Percentiles rank a stretch among this genome's conserved stretches.
Evolutionary conservation across 2,797 vertebrate genomes (phyloP).

Genomic region (Chrosomus eos): DNA sequence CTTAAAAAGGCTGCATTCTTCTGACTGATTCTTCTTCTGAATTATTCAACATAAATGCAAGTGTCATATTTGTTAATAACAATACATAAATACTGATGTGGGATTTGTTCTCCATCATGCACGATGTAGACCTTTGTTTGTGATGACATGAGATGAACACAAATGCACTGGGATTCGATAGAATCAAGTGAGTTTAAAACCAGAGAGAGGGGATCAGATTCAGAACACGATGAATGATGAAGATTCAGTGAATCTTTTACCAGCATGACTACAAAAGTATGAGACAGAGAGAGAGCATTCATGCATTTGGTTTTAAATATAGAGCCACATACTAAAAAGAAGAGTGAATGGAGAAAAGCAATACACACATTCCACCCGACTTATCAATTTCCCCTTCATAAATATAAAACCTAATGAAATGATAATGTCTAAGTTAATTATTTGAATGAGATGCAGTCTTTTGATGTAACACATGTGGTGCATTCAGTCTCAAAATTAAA

Average conservation of each 20-base stretch:
- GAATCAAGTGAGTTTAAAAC: background rate
- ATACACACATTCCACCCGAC: background rate
- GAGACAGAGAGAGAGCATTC: too few relatives aligned
- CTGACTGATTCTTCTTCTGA: too few relatives aligned
- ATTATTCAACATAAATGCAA: too few relatives aligned
- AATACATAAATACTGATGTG: background rate
- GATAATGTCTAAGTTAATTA: conserved; percentile 7
- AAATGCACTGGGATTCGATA: background rate
- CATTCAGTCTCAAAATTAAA: conserved; percentile 17
- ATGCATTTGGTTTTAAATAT: background rate
- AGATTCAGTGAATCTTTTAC: background rate
- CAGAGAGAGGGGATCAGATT: background rate
- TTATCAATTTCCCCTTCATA: background rate
- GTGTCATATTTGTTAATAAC: too few relatives aligned
- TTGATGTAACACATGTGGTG: background rate
- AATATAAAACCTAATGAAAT: conserved; percentile 13
- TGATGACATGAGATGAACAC: background rate
- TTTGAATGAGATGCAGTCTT: background rate
- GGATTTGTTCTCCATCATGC: background rate
- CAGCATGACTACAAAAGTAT: background rate
- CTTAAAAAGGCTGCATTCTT: too few relatives aligned
- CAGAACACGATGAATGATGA: background rate
- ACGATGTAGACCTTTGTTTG: background rate
- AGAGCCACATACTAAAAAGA: background rate
- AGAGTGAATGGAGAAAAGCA: background rate